Percentiles rank a stretch among this genome's conserved stretches.
Conservation (phyloP, 2,797 vertebrate species). For the Scomberomorus guttatus region DNA sequence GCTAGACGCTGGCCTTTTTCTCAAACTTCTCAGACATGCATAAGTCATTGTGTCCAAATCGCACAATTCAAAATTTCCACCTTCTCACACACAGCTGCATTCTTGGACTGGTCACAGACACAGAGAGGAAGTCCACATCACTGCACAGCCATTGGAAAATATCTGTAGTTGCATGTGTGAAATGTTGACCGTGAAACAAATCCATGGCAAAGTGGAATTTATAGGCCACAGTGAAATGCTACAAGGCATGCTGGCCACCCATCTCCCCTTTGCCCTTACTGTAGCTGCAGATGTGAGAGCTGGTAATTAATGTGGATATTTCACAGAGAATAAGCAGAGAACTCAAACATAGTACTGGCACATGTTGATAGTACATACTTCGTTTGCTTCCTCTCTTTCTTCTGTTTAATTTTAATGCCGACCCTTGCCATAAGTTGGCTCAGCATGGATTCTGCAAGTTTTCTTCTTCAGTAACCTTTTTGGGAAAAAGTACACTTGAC, state of each 20-base stretch:
- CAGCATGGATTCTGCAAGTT: conserved; percentile 12
- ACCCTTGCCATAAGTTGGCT: conserved; percentile 35
- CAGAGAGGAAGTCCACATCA: conserved; percentile 56
- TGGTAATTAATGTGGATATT: conserved; percentile 26
- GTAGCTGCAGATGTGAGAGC: conserved; percentile 39
- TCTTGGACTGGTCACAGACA: conserved; percentile 53
- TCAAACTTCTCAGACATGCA: conserved; percentile 61
- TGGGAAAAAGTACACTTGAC: background rate
- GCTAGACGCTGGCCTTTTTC: conserved; percentile 65
- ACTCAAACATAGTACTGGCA: conserved; percentile 7
- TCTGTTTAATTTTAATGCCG: conserved; percentile 40
- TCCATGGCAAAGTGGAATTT: conserved; percentile 55
- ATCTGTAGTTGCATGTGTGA: conserved; percentile 66
- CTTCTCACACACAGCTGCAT: conserved; percentile 69
- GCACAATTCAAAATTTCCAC: conserved; percentile 74
- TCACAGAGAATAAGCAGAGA: conserved; percentile 21
- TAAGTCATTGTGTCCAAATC: conserved; percentile 72
- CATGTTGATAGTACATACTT: conserved; percentile 50
- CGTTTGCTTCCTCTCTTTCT: conserved; percentile 38
- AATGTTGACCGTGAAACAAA: conserved; percentile 61
- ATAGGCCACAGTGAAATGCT: conserved; percentile 45
- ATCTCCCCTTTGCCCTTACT: conserved; percentile 26
- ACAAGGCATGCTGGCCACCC: conserved; percentile 43
- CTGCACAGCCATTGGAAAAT: conserved; percentile 63
- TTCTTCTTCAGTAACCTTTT: background rate